Percentiles rank a stretch among this genome's conserved stretches.
Conservation (phyloP, 2,113 vertebrate genomes). For the Lepidiolamprologus cunningtoni region DNA sequence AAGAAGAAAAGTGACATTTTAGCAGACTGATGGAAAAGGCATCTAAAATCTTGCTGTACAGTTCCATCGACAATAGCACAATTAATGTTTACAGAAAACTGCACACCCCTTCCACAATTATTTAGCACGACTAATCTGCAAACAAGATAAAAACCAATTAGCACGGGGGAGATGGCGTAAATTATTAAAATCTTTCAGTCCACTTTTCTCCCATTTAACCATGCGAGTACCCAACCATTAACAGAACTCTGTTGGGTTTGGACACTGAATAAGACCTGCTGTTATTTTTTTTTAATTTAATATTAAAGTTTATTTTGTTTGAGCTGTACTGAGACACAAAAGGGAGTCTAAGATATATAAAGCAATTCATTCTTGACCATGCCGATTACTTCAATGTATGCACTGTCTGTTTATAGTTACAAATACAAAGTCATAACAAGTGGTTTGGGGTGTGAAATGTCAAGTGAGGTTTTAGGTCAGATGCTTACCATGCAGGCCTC, state of each 20-base stretch:
- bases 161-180: not conserved
- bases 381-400: not conserved
- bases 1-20: not conserved
- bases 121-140: not conserved
- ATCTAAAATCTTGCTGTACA: not conserved
- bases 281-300: not conserved
- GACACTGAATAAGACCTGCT: not conserved
- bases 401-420: not conserved
- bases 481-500: conserved; percentile 98
- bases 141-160: not conserved
- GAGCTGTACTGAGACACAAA: not conserved
- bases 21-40: not conserved
- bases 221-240: not conserved
- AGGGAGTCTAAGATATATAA: not conserved
- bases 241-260: not conserved
- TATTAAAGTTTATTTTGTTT: not conserved
- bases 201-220: not conserved
- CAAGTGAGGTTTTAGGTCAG: conserved; percentile 26
- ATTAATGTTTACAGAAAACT: not conserved
- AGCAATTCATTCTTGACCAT: not conserved
- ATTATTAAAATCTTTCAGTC: not conserved
- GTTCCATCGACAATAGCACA: not conserved
- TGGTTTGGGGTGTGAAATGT: not conserved
- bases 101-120: not conserved
- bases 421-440: not conserved